Evolutionary conservation across 2,888 invertebrate genomes (phyloP), one percentile per base, ranked within the genome.

Genomic region (Diaphora mendica): DNA sequence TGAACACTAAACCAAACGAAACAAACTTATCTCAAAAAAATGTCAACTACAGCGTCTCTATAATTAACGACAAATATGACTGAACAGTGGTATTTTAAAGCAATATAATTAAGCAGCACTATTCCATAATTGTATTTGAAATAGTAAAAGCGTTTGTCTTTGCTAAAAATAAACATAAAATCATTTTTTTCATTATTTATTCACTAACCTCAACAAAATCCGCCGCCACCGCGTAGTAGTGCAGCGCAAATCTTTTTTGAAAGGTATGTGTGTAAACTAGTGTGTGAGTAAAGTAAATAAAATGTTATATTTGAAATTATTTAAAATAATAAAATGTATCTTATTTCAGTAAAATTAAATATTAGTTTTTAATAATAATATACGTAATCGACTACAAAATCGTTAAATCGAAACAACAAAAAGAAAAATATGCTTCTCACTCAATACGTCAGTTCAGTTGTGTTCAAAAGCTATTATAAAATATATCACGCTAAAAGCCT

Each of bases 151-250:
- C 4, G 2, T 77, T 77, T 80, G 76, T 75, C 85, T 79, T 80
- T 23, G 68, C 74, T 72, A 78, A 82, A 87, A 82, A 80, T 77
- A 74, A 72, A 73, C 73, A 86, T 72, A 86, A 91, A 90, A 91
- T 89, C 85, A 89, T 81, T 85, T 84, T 87, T 91, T 88, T 88
- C 82, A 77, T 82, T 83, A 88, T 86, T 88, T 90, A 88, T 82
- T 82, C 81, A 92, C 94, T 95, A 95, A 95, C 95, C 95, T 95
- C 93, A 92, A 91, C 89, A 90, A 88, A 89, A 89, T 87, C 87
- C 89, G 88, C 91, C 91, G 89, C 93, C 91, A 91, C 90, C 90
- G 92, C 91, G 87, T 86, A 89, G 85, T 91, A 91, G 91, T 89
- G 91, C 51, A 48, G 39, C 0, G 13, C 48, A 68, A n/a, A 13